A percentile compares a stretch with the other conserved stretches of the same genome.
Conservation (phyloP, 2,797 vertebrate species). For the Sphenodon punctatus region DNA sequence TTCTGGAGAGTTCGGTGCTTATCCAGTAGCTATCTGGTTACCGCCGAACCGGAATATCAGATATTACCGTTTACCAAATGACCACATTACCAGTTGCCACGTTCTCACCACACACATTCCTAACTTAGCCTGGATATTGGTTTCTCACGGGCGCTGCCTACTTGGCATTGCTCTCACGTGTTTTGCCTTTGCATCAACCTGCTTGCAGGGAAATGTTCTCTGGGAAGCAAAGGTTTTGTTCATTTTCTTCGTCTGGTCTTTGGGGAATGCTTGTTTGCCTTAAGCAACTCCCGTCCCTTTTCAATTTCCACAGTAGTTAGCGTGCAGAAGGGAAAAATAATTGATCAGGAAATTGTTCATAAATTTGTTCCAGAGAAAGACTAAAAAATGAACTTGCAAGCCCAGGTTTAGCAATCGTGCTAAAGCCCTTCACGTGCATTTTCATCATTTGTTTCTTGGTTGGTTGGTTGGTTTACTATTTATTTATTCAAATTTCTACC, state of each 20-base stretch:
- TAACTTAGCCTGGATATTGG: no score
- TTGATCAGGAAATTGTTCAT: not conserved
- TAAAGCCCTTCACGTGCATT: not conserved
- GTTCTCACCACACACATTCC: no score
- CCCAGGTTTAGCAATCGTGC: not conserved
- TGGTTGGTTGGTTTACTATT: no score
- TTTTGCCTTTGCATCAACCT: not conserved
- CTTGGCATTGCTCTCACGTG: not conserved
- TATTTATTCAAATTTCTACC: no score
- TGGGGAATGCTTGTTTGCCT: not conserved
- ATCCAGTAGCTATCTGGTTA: no score
- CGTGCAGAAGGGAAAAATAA: not conserved
- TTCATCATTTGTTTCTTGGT: no score
- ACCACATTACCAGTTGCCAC: no score
- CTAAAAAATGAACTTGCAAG: not conserved
- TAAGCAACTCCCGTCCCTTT: not conserved
- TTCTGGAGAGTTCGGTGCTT: no score
- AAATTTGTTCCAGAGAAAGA: not conserved
- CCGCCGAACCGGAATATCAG: no score
- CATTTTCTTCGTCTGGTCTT: not conserved
- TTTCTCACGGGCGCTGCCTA: no score
- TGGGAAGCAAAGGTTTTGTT: not conserved
- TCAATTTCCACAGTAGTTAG: not conserved
- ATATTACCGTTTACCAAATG: no score
- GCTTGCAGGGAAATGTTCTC: not conserved